Base-by-base conservation (phyloP, 2,888 invertebrate genomes). In the Habroteleia sp. region DNA sequence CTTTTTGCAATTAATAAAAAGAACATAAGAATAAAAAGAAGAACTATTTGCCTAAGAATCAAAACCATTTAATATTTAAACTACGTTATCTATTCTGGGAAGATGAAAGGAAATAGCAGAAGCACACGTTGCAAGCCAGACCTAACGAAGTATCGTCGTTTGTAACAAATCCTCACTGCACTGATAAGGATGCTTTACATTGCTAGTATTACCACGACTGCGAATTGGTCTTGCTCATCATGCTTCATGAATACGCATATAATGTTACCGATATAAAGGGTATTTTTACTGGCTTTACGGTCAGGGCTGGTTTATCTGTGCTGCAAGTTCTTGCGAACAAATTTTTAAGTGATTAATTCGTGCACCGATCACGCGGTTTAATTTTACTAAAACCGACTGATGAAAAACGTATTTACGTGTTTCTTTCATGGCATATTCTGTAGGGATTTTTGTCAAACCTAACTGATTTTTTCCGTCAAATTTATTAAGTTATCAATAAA, bases 51-150 rank as follows among this genome's bases (percentile, higher is more conserved):
- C n/a, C n/a, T n/a, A n/a, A n/a, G n/a, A n/a, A 56, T 39, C 42
- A 37, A 5, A 23, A 16, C 6, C 33, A 44, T 44, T 44, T 58
- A 35, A 58, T 42, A 56, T 33, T 56, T 31, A 42, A 42, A 23
- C 31, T 37, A 33, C 31, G 11, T 54, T 46, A 60, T 39, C 41
- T 54, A 16, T 16, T 46, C 3, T 1, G 46, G 20, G 25, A 72
- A 58, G 52, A 73, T 60, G 58, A 73, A 66, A 73, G 58, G 52
- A 58, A 60, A 56, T 73, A 39, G 39, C 27, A 10, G 52, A 58
- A 58, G 35, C 54, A 42, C 14, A 46, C 35, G 27, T 54, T 54
- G 29, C 33, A 25, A 62, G 46, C 46, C 25, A 14, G 5, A 73
- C 39, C 46, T 60, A 52, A 73, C 60, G 52, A 73, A 52, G 68